Conservation (phyloP, 2,888 invertebrate genomes). For the Drosophila dives region DNA sequence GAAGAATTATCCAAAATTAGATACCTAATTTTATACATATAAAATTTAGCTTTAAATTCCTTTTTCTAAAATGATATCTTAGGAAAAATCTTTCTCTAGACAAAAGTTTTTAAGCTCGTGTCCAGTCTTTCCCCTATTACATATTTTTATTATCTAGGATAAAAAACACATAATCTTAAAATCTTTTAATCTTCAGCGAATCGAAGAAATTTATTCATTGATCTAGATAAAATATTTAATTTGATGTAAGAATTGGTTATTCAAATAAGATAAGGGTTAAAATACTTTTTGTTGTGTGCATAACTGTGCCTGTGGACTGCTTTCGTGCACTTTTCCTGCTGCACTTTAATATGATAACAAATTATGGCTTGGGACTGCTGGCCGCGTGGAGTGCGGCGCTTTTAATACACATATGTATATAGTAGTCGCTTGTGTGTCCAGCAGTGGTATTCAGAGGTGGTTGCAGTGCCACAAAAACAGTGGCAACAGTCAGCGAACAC, state of each 20-base stretch:
- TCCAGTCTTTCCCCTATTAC: neutral
- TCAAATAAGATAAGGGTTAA: neutral
- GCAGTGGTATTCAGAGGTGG: constrained; percentile 3
- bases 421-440: constrained; percentile 48
- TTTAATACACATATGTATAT: constrained; percentile 50
- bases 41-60: neutral
- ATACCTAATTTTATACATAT: neutral
- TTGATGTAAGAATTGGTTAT: neutral
- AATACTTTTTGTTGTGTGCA: constrained; percentile 2
- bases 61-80: neutral
- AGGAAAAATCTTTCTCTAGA: neutral
- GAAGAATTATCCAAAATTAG: neutral
- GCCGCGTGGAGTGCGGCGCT: constrained; percentile 70
- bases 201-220: neutral
- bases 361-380: constrained; percentile 72
- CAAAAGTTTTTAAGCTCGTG: neutral
- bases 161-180: neutral
- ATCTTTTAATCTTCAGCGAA: neutral
- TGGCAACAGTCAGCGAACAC: constrained; percentile 37
- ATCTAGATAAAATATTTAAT: neutral
- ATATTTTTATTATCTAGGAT: neutral
- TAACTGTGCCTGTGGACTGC: constrained; percentile 52
- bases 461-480: constrained; percentile 23
- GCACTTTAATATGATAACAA: constrained; percentile 82
- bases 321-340: constrained; percentile 51